A percentile compares a stretch with the other conserved stretches of the same genome.
Evolutionary conservation across 2,797 vertebrate species (phyloP).

Genomic region (Sciaenops ocellatus): DNA sequence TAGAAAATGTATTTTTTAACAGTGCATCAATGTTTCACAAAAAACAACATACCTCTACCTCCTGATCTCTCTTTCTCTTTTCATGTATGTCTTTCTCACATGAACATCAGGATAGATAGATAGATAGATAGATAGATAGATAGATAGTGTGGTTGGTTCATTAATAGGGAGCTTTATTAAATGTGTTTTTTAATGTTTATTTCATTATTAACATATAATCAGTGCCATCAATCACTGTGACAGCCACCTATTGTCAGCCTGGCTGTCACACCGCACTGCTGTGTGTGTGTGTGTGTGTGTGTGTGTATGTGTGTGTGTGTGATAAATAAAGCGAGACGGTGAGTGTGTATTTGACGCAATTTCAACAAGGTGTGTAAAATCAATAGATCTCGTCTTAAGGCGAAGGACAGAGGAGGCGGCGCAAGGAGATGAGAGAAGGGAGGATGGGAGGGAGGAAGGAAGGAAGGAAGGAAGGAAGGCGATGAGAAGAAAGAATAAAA

Average conservation of each 20-base stretch:
- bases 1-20: background rate
- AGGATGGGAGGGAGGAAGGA: constrained; percentile 1
- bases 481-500: no score
- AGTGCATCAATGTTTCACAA: background rate
- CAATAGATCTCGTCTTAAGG: constrained; percentile 68
- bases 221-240: constrained; percentile 82
- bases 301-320: constrained; percentile 48
- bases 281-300: constrained; percentile 55
- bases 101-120: constrained; percentile 5
- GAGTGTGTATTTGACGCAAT: constrained; percentile 61
- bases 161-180: constrained; percentile 68
- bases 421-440: constrained; percentile 42
- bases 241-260: constrained; percentile 81
- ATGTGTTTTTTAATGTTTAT: constrained; percentile 79
- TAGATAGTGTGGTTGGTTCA: constrained; percentile 20
- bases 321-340: constrained; percentile 47
- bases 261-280: constrained; percentile 63
- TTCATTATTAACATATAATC: constrained; percentile 83
- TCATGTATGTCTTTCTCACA: background rate
- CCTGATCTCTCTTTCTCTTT: no score
- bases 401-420: constrained; percentile 55
- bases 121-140: constrained; percentile 46
- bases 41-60: background rate
- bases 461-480: background rate
- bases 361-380: constrained; percentile 71